phyloP scores from a whole-genome alignment of 2,797 vertebrate species.

The Crax fasciolata region DNA sequence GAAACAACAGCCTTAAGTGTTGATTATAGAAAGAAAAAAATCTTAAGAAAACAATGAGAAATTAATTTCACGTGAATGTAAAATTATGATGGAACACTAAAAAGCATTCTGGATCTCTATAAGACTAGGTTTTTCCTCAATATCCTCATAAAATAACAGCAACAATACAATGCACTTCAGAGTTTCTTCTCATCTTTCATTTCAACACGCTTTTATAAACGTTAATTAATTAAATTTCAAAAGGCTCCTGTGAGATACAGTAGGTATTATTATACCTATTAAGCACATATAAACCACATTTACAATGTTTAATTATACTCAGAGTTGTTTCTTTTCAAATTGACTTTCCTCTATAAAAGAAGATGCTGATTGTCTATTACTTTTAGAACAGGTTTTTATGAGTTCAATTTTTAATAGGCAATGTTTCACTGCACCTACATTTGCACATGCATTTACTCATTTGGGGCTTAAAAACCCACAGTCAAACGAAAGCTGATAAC shows the following conservation, averaged over 20 bases:
- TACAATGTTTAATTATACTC: constrained; percentile 60
- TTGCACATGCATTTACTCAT: background rate
- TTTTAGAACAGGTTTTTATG: constrained; percentile 60
- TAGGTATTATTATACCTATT: constrained; percentile 70
- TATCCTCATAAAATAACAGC: constrained; percentile 43
- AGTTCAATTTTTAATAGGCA: constrained; percentile 50
- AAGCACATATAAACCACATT: constrained; percentile 69
- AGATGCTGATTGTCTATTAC: constrained; percentile 57
- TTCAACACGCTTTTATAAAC: constrained; percentile 51
- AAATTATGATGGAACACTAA: background rate
- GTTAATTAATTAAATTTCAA: constrained; percentile 67
- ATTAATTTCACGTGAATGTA: background rate
- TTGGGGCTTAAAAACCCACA: background rate
- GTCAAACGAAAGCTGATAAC: background rate
- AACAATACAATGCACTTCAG: background rate
- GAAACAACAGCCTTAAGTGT: background rate
- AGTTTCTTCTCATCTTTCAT: constrained; percentile 28
- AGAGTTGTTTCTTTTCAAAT: constrained; percentile 60
- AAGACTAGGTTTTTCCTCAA: background rate
- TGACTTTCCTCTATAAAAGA: constrained; percentile 62
- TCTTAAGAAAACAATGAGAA: background rate
- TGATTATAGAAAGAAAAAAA: background rate
- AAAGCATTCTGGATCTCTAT: background rate
- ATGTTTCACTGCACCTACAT: constrained; percentile 43
- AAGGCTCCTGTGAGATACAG: constrained; percentile 56